Evolutionary conservation across 2,888 invertebrate species (phyloP).

Genomic region (Nemotelus pantherinus): DNA sequence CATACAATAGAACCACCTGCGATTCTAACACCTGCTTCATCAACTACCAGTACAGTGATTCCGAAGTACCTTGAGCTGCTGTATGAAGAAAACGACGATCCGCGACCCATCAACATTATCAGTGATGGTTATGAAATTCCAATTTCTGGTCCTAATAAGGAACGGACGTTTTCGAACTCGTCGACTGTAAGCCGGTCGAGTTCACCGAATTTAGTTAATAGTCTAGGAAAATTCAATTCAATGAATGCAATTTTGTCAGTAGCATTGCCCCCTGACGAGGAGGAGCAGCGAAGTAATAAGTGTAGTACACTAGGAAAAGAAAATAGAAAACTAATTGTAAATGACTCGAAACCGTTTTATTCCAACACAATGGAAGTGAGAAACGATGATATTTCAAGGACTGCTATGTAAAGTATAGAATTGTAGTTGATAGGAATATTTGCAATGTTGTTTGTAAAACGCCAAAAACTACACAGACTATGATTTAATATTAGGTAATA

Average conservation of each 20-base stretch:
- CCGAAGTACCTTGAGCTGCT: constrained; percentile 76
- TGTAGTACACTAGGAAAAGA: constrained; percentile 35
- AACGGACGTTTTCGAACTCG: constrained; percentile 52
- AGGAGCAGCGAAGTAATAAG: constrained; percentile 42
- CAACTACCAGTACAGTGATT: constrained; percentile 47
- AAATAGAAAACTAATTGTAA: constrained; percentile 5
- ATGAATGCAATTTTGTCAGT: constrained; percentile 46
- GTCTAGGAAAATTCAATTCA: constrained; percentile 47
- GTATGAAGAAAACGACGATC: constrained; percentile 68
- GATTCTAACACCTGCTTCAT: constrained; percentile 51
- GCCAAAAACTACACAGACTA: too few relatives aligned
- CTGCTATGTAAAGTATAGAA: constrained; percentile 27
- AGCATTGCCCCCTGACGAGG: constrained; percentile 46
- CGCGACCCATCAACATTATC: constrained; percentile 40
- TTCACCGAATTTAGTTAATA: constrained; percentile 45
- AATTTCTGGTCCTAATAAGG: constrained; percentile 44
- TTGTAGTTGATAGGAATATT: too few relatives aligned
- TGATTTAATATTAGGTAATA: too few relatives aligned
- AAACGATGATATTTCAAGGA: constrained; percentile 23
- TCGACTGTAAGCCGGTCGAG: constrained; percentile 52
- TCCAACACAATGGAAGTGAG: constrained; percentile 45
- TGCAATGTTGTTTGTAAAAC: too few relatives aligned
- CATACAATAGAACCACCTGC: constrained; percentile 52
- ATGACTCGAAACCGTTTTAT: constrained; percentile 43
- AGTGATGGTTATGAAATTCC: constrained; percentile 54